Base-by-base conservation (phyloP, 1,140 invertebrate genomes). In the Neodiprion fabricii region DNA sequence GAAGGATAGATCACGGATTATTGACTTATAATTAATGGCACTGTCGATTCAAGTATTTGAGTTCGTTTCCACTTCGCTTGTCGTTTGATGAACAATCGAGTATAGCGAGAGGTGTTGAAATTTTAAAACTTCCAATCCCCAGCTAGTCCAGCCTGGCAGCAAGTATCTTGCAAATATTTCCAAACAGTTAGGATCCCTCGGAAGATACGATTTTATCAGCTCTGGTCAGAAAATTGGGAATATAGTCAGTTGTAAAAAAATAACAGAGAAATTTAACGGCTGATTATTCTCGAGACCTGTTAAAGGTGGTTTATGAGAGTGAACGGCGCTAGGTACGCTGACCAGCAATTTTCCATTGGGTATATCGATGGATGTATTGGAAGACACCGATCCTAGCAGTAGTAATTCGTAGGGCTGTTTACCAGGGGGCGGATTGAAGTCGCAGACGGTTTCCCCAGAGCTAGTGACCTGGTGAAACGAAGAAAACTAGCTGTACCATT, bases 111-210 rank as follows among this genome's bases (percentile, higher is more conserved):
- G 79, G 84, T 95, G 92, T 88, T 96, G 95, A 84, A 96, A 92
- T 83, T 93, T 94, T 4, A 96, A 84, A 9, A 96, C 96, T 89
- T 98, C 95, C 80, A 94, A 91, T 7, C 96, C 96, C 84, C 93
- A 91, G 83, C 94, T 96, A 1, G 94, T 95, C 89, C 95, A 97
- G 12, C 91, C 87, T 1, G 97, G 96, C 61, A 96, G 87, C 68
- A 98, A 90, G 84, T 96, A 96, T 74, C 97, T 90, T 1, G 96
- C 96, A 90, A 98, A 98, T 66, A 98, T 82, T 89, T 98, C 97
- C 76, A 98, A 88, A 82, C 93, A 94, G 61, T 91, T 89, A 12
- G 93, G 90, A 23, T 91, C 85, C 11, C 77, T 73, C 49, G 89
- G 87, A 8, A 95, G 74, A 86, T 90, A 94, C 9, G 84, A 72